Evolutionary conservation across 2,888 invertebrate species (phyloP).

Genomic region (Polylopha cassiicola): DNA sequence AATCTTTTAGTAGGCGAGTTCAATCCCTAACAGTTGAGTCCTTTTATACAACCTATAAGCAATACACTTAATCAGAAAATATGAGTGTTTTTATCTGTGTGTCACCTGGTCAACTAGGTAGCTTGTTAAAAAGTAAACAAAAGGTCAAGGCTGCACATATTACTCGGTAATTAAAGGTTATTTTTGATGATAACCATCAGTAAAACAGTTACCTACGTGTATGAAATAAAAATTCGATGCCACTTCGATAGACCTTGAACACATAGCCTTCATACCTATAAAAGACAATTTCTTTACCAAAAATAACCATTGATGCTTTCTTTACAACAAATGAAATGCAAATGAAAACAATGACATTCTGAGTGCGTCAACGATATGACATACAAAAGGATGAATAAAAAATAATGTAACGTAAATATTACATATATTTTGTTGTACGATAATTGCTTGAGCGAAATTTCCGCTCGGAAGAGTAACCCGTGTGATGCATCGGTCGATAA

Average conservation of each 20-base stretch:
- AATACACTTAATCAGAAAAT: background rate
- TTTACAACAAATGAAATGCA: too few species aligned
- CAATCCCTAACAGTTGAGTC: too few species aligned
- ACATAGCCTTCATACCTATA: conserved; percentile 46
- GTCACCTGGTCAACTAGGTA: conserved; percentile 47
- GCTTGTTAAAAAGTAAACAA: conserved; percentile 55
- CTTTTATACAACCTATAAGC: too few species aligned
- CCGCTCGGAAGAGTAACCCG: conserved; percentile 36
- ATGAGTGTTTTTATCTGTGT: conserved; percentile 26
- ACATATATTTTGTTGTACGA: conserved; percentile 21
- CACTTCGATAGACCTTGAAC: conserved; percentile 57
- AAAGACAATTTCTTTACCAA: background rate
- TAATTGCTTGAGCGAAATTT: conserved; percentile 36
- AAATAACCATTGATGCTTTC: too few species aligned
- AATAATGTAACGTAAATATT: conserved; percentile 10
- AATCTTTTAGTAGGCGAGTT: too few species aligned
- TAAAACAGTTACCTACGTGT: conserved; percentile 71
- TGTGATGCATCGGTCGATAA: conserved; percentile 50
- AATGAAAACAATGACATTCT: background rate
- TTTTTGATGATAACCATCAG: conserved; percentile 76
- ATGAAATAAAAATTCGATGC: conserved; percentile 67
- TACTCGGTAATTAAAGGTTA: conserved; percentile 76
- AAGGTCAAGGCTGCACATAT: conserved; percentile 74
- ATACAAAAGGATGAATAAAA: conserved; percentile 1
- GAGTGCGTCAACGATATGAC: too few species aligned